Percentiles rank a stretch among this genome's conserved stretches.
Conservation (phyloP, 2,888 invertebrate genomes). For the Odontothrips loti region DNA sequence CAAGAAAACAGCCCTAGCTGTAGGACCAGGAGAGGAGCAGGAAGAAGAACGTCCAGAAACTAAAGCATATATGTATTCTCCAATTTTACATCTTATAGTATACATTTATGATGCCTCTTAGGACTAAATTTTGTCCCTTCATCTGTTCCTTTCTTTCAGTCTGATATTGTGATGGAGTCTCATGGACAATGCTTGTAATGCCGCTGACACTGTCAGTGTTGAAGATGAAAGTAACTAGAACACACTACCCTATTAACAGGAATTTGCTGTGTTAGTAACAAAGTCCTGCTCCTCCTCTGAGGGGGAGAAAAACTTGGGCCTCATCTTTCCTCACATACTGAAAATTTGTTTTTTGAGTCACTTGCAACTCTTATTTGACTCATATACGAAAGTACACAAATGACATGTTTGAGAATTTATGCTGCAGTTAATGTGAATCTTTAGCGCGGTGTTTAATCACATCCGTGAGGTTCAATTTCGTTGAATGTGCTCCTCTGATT, state of each 20-base stretch:
- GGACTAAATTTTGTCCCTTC: not conserved
- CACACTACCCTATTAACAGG: no score
- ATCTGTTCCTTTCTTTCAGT: constrained; percentile 29
- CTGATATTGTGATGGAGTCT: not conserved
- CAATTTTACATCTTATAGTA: no score
- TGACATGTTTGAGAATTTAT: not conserved
- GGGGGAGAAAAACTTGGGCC: not conserved
- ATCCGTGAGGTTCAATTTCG: not conserved
- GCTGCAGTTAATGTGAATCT: no score
- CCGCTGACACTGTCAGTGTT: not conserved
- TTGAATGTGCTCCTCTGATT: not conserved
- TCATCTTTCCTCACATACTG: not conserved
- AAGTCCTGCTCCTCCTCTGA: constrained; percentile 13
- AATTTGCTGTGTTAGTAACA: not conserved
- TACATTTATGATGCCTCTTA: no score
- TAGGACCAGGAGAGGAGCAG: constrained; percentile 12
- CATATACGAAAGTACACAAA: not conserved
- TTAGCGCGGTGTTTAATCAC: no score
- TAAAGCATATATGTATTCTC: no score
- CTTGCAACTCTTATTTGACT: not conserved
- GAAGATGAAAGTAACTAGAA: not conserved
- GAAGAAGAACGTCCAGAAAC: constrained; percentile 18
- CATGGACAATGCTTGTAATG: not conserved
- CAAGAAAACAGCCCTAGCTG: constrained; percentile 22
- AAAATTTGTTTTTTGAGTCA: constrained; percentile 1